These are phyloP conservation scores for Steatornis caripensis DNA, from an alignment of 2,113 vertebrate genomes.

Conservation along the genomic window DNA sequence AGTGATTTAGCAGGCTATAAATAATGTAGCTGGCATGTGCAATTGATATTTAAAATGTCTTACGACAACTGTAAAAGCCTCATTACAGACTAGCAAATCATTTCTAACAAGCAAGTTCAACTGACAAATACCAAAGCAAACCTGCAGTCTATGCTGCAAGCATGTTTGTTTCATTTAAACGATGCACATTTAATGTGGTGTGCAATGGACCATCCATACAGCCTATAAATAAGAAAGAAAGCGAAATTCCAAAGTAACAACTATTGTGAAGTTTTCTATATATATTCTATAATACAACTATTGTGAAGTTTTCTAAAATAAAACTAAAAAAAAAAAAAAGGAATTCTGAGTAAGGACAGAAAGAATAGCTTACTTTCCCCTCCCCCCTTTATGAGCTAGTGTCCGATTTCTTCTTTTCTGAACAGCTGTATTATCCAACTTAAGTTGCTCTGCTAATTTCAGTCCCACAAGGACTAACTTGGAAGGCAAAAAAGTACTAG, in stretches of 20 bases:
- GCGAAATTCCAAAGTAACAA: not conserved
- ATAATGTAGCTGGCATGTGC: constrained; percentile 67
- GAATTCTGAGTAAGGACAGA: constrained; percentile 51
- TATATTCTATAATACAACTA: too few relatives aligned
- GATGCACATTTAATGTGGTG: constrained; percentile 19
- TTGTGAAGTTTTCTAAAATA: constrained; percentile 23
- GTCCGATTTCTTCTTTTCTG: constrained; percentile 77
- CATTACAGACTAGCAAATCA: constrained; percentile 68
- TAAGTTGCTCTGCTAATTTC: constrained; percentile 81
- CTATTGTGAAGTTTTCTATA: constrained; percentile 14
- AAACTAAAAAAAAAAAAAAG: not conserved
- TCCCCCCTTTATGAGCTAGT: constrained; percentile 56
- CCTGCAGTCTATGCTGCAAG: not conserved
- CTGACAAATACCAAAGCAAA: constrained; percentile 62
- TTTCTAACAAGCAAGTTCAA: constrained; percentile 68
- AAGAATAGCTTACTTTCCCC: constrained; percentile 53
- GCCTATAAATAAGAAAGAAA: not conserved
- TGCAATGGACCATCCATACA: not conserved
- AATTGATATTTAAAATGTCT: constrained; percentile 74
- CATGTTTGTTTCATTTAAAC: constrained; percentile 30
- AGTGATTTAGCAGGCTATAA: constrained; percentile 74
- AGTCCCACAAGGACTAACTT: constrained; percentile 79
- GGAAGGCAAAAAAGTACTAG: constrained; percentile 76
- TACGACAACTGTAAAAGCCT: constrained; percentile 70
- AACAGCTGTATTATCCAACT: constrained; percentile 82